phyloP scores from a whole-genome alignment of 2,888 invertebrate genomes.

The Polydrusus tereticollis region DNA sequence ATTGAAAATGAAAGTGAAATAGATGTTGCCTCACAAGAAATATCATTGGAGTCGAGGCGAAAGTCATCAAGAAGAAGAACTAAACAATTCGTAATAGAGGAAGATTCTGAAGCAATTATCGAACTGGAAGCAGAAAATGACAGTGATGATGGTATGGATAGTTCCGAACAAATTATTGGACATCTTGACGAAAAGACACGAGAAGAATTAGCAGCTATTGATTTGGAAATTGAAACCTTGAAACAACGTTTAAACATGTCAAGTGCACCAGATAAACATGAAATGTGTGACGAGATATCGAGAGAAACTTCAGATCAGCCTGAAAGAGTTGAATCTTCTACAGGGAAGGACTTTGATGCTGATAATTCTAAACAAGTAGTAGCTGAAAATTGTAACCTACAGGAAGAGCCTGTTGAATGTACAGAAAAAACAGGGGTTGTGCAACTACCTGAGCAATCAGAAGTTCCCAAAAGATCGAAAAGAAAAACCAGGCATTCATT shows the following conservation, averaged over 20 bases:
- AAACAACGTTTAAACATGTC: neutral
- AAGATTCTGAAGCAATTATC: constrained; percentile 31
- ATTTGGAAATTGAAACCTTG: constrained; percentile 13
- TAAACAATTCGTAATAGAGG: constrained; percentile 29
- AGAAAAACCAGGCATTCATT: neutral
- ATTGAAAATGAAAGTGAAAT: neutral
- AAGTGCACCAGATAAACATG: too few species aligned
- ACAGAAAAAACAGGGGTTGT: neutral
- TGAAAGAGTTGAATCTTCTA: neutral
- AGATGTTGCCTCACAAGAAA: neutral
- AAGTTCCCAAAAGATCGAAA: neutral
- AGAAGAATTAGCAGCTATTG: constrained; percentile 18
- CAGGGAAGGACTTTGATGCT: neutral
- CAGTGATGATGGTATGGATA: neutral
- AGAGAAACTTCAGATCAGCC: neutral
- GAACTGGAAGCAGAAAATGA: constrained; percentile 10
- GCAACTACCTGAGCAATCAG: neutral
- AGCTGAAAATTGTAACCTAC: neutral
- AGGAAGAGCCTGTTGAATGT: neutral
- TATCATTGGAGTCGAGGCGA: neutral
- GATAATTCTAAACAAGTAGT: neutral
- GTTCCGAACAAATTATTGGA: neutral
- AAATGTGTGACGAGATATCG: neutral
- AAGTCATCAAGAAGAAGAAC: constrained; percentile 4
- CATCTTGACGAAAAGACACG: neutral